phyloP scores from a whole-genome alignment of 2,888 invertebrate genomes.

The Mythimna lalbum region DNA sequence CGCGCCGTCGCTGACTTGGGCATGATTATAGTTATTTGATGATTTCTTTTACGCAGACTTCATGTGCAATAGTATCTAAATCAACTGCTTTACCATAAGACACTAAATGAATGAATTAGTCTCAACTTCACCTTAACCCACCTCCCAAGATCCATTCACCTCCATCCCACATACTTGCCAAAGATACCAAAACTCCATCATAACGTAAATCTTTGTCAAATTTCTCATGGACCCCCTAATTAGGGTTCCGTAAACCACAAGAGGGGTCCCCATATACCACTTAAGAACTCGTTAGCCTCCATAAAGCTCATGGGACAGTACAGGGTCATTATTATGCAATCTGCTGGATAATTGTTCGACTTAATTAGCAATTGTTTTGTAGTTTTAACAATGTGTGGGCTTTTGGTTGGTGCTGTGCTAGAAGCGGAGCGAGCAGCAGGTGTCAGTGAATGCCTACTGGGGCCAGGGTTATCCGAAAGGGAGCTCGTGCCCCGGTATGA shows the following conservation, averaged over 20 bases:
- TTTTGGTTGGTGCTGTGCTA: slow-evolving; percentile 19
- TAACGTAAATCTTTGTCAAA: slow-evolving; percentile 42
- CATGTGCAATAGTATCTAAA: too few species aligned
- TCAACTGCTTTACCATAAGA: neutral
- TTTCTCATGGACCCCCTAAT: slow-evolving; percentile 39
- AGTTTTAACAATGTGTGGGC: slow-evolving; percentile 69
- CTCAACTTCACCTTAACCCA: neutral
- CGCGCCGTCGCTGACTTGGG: too few species aligned
- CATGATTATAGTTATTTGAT: too few species aligned
- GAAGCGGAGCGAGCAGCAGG: slow-evolving; percentile 52
- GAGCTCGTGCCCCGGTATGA: too few species aligned
- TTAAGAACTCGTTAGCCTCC: slow-evolving; percentile 63
- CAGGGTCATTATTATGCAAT: slow-evolving; percentile 69
- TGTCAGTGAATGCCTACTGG: too few species aligned
- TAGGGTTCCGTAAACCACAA: slow-evolving; percentile 38
- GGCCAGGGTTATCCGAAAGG: too few species aligned
- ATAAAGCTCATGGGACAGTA: slow-evolving; percentile 46
- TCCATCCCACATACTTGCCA: neutral
- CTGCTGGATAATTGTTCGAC: slow-evolving; percentile 61
- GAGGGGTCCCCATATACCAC: slow-evolving; percentile 34
- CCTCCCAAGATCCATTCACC: neutral
- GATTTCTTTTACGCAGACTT: too few species aligned
- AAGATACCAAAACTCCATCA: slow-evolving; percentile 9
- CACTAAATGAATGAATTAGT: neutral
- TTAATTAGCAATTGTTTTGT: slow-evolving; percentile 78